phyloP scores from a whole-genome alignment of 2,888 invertebrate species.

The Mythimna loreyi region DNA sequence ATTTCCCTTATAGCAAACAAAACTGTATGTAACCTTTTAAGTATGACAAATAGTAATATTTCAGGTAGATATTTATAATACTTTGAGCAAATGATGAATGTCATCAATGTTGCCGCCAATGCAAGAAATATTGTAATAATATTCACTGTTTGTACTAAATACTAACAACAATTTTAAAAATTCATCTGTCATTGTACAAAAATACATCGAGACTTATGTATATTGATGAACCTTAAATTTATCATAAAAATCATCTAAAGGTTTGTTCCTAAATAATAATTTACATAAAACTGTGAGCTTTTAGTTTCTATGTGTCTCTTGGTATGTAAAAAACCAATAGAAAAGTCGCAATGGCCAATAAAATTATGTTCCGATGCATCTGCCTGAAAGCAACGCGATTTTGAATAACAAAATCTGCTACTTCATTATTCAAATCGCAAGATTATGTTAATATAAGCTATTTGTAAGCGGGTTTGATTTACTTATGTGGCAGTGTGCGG shows the following conservation, averaged over 20 bases:
- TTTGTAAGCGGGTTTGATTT: slow-evolving; percentile 88
- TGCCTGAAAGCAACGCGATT: slow-evolving; percentile 78
- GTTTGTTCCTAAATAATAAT: slow-evolving; percentile 58
- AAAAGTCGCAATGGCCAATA: slow-evolving; percentile 71
- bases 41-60: slow-evolving; percentile 47
- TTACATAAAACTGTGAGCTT: slow-evolving; percentile 71
- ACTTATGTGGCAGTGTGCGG: slow-evolving; percentile 79
- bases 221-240: slow-evolving; percentile 61
- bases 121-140: slow-evolving; percentile 51
- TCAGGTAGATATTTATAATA: slow-evolving; percentile 44
- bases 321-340: slow-evolving; percentile 69
- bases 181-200: slow-evolving; percentile 52
- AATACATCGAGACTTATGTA: slow-evolving; percentile 53
- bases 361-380: slow-evolving; percentile 77
- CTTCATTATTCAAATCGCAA: slow-evolving; percentile 88
- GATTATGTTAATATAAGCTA: slow-evolving; percentile 88
- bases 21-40: slow-evolving; percentile 35
- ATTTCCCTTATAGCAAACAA: slow-evolving; percentile 26
- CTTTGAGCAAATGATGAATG: slow-evolving; percentile 46
- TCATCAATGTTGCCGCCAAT: slow-evolving; percentile 40
- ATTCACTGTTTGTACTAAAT: slow-evolving; percentile 50
- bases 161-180: slow-evolving; percentile 50
- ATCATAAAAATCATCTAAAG: slow-evolving; percentile 63
- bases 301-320: slow-evolving; percentile 66
- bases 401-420: slow-evolving; percentile 83